phyloP scores from a whole-genome alignment of 2,113 vertebrate species.

The Callospermophilus lateralis region DNA sequence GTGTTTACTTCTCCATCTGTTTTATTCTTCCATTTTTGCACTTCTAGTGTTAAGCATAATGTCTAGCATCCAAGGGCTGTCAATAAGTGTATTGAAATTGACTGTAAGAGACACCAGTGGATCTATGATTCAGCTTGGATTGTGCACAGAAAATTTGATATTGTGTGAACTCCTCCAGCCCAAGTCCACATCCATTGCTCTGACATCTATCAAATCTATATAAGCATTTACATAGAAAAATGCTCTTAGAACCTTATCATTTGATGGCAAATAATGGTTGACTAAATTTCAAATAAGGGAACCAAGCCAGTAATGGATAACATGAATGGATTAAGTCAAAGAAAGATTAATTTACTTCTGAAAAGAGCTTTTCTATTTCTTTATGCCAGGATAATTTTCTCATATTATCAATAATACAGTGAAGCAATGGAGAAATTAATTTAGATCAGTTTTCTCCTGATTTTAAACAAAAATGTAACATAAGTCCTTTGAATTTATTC shows the following conservation, averaged over 20 bases:
- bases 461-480: conserved; percentile 71
- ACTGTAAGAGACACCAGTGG: accelerated
- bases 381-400: conserved; percentile 50
- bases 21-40: neutral
- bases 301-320: neutral
- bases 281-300: neutral
- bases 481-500: conserved; percentile 58
- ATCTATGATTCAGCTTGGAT: too few species aligned
- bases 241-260: neutral
- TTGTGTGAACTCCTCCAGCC: accelerated
- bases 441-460: conserved; percentile 24
- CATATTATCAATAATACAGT: neutral
- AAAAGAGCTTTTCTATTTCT: neutral
- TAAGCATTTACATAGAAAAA: neutral
- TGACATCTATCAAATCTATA: neutral
- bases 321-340: conserved; percentile 20
- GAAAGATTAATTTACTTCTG: conserved; percentile 49
- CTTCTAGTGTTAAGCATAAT: too few species aligned
- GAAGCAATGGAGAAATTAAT: conserved; percentile 54
- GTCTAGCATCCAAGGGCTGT: neutral
- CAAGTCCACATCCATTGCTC: neutral
- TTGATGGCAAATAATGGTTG: neutral
- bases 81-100: neutral
- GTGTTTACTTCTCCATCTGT: too few species aligned
- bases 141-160: neutral